Evolutionary conservation across 2,888 invertebrate genomes (phyloP).

Genomic region (Ceramica pisi): DNA sequence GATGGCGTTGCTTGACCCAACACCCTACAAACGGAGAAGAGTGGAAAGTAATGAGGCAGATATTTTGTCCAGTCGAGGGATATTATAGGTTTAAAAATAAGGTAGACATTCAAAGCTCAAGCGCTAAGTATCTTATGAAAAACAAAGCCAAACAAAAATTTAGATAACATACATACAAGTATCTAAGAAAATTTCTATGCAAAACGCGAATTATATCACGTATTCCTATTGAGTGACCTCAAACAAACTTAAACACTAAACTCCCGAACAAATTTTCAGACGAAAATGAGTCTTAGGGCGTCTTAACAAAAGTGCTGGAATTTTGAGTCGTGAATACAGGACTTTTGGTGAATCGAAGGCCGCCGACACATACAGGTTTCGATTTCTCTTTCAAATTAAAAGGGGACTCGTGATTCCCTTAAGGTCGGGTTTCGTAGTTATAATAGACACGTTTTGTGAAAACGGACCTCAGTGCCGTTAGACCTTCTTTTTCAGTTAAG

Average conservation of each 20-base stretch:
- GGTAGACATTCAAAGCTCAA: not conserved
- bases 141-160: slow-evolving; percentile 47
- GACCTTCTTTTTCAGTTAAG: slow-evolving; percentile 60
- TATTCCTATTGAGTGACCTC: slow-evolving; percentile 63
- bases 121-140: slow-evolving; percentile 10
- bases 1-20: too few species aligned
- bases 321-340: not conserved
- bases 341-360: slow-evolving; percentile 46
- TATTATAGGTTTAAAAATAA: not conserved
- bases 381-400: slow-evolving; percentile 80
- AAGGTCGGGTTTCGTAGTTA: slow-evolving; percentile 68
- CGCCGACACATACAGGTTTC: slow-evolving; percentile 70
- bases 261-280: slow-evolving; percentile 1
- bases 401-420: slow-evolving; percentile 76
- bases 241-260: slow-evolving; percentile 24
- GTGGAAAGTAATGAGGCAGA: too few species aligned
- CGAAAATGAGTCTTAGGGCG: slow-evolving; percentile 14
- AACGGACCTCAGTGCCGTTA: slow-evolving; percentile 57
- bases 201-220: slow-evolving; percentile 66
- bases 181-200: slow-evolving; percentile 60
- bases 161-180: slow-evolving; percentile 44
- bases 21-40: too few species aligned
- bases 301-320: slow-evolving; percentile 14
- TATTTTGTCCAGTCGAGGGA: too few species aligned
- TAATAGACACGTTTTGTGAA: slow-evolving; percentile 63